phyloP scores from a whole-genome alignment of 2,797 vertebrate genomes.

The Oryzias dopingdopingensis region DNA sequence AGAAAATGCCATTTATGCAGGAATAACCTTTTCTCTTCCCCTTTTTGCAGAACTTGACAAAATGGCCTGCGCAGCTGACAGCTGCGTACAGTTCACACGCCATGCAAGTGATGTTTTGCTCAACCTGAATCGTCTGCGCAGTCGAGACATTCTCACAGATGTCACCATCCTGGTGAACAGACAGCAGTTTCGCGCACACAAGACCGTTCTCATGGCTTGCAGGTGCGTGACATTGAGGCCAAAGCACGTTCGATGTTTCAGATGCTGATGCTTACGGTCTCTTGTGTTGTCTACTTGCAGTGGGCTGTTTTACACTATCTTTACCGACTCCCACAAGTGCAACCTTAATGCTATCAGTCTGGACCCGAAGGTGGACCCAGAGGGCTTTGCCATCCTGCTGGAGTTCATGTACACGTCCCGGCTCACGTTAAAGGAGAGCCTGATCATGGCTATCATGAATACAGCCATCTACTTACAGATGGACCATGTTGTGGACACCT shows the following conservation, averaged over 20 bases:
- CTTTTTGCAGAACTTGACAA: constrained; percentile 74
- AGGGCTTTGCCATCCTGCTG: constrained; percentile 94
- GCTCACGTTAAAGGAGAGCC: constrained; percentile 90
- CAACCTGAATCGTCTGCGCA: constrained; percentile 95
- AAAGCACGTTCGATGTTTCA: no score
- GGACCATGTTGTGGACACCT: constrained; percentile 98
- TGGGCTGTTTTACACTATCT: constrained; percentile 97
- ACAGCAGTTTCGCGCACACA: constrained; percentile 97
- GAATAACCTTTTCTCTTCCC: neutral
- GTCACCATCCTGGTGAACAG: constrained; percentile 95
- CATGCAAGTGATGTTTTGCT: constrained; percentile 98
- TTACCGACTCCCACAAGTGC: constrained; percentile 97
- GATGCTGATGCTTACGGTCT: neutral
- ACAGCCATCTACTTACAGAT: constrained; percentile 98
- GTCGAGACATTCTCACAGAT: constrained; percentile 95
- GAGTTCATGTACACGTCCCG: constrained; percentile 99
- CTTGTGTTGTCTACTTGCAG: constrained; percentile 62
- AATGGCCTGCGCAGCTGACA: constrained; percentile 96
- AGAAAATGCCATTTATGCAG: neutral
- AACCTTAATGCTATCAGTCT: constrained; percentile 94
- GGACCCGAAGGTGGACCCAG: constrained; percentile 94
- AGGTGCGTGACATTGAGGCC: constrained; percentile 76
- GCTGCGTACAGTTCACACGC: constrained; percentile 98
- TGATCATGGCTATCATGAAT: constrained; percentile 96
- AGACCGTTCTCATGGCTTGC: constrained; percentile 99